Evolutionary conservation across 2,113 vertebrate species (phyloP), one percentile per base, ranked within the genome.

Genomic region (Tympanuchus pallidicinctus): DNA sequence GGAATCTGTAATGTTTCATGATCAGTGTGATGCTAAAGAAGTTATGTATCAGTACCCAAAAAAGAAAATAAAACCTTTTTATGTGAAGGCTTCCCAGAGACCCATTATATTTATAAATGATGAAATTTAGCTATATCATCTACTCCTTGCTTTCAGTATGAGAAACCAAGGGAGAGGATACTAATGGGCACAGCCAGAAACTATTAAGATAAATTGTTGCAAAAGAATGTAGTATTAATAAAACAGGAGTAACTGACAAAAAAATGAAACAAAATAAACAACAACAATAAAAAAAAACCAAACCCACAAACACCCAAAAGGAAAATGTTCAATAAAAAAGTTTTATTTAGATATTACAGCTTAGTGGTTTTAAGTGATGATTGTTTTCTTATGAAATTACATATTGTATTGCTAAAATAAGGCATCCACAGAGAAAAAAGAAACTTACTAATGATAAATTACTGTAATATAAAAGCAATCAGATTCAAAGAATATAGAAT

Each of bases 401-500:
- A 59, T 76, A 92, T 27, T 60, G 32, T 43, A 38, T 38, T 77
- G 52, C 28, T 91, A 67, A 92, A 93, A 78, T 74, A 64, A 93
- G 77, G 70, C 6, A 79, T 27, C 12, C 34, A 77, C 3, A 74
- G 56, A 48, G 45, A 77, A 87, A 90, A 90, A 91, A 59, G 28
- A 30, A 83, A 24, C 19, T 70, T 80, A 25, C 36, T 88, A 77
- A 83, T 77, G 67, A 91, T 67, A 89, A 92, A 89, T 83, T 80
- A 74, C 67, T 78, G 47, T 32, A 86, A 84, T 69, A 54, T 57
- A 88, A 88, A 82, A 93, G 20, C 17, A 93, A 83, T 5, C 8
- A 89, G 43, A 90, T 69, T 94, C 65, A 88, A 92, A 76, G 43
- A 88, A 50, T 43, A 42, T 18, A 34, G 19, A 48, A 56, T 82